Evolutionary conservation across 2,113 vertebrate genomes (phyloP), one percentile per base, ranked within the genome.

Genomic region (Spea multiplicata): DNA sequence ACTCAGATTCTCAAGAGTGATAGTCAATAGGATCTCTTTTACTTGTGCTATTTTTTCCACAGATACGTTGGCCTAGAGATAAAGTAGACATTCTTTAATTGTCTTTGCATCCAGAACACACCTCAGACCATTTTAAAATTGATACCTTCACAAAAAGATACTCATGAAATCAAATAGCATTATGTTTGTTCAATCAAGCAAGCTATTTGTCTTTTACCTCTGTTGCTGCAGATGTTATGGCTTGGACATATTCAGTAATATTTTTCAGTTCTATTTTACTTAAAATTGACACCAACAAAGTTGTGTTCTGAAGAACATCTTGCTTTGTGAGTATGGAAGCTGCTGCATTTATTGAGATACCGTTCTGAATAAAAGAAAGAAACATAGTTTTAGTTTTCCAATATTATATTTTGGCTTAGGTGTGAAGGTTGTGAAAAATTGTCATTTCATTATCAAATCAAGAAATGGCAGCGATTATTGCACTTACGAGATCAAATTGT

Each of bases 401-500:
- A n/a, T 62, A 2, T 62, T 12, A 30, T 30, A 30, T 30, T 30
- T 30, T n/a, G 45, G 16, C n/a, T 8, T 8, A 67, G 9, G 50
- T 48, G 14, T 30, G 2, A 61, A 13, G 14, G 9, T 12, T 61
- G 6, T 6, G 6, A 8, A 53, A 8, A 12, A 12, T 2, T 53
- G 1, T 53, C 10, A 30, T 30, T 30, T 30, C 30, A 30, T 2
- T 30, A 30, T 30, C 30, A 30, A 30, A 30, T 30, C 10, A 30
- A 30, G 30, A 30, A 30, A 30, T 30, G 30, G 1, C 30, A 30
- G 30, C 30, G 30, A 6, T 67, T 47, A 30, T 30, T 5, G 14
- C 8, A 71, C 78, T 80, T 73, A 80, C 78, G 7, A 73, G 57
- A 44, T 73, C 45, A 55, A 80, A 30, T 6, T 46, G n/a, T 59